Percentiles rank a stretch among this genome's conserved stretches.
These are phyloP conservation scores for Campylorhamphus procurvoides DNA, from an alignment of 2,113 vertebrate species.

Conservation along the genomic window DNA sequence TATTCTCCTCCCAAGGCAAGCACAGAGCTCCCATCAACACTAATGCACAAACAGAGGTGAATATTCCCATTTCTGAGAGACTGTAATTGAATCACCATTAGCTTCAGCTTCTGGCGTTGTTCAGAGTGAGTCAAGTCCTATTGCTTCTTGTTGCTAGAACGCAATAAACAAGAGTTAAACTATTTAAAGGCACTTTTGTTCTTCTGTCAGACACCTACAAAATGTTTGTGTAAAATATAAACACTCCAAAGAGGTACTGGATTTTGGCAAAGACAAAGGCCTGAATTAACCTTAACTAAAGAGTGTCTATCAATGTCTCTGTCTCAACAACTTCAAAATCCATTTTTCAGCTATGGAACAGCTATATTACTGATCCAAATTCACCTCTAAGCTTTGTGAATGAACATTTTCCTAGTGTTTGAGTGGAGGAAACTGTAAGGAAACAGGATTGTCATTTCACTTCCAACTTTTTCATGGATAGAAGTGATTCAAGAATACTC, in stretches of 20 bases:
- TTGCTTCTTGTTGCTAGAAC: conserved; percentile 23
- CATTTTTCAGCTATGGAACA: not conserved
- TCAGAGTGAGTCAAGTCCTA: conserved; percentile 24
- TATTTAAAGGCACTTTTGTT: conserved; percentile 59
- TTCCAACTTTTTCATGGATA: not conserved
- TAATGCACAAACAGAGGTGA: conserved; percentile 42
- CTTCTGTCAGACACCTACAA: conserved; percentile 43
- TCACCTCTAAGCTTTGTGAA: not conserved
- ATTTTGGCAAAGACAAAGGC: conserved; percentile 25
- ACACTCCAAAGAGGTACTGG: conserved; percentile 8
- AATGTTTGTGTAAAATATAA: conserved; percentile 50
- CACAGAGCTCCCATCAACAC: conserved; percentile 68
- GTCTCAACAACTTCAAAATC: not conserved
- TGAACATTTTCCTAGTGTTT: not conserved
- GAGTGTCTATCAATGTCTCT: not conserved
- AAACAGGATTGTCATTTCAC: not conserved
- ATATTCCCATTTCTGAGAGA: conserved; percentile 17
- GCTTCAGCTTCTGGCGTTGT: not conserved
- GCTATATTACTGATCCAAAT: not conserved
- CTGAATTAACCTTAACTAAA: conserved; percentile 35
- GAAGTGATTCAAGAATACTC: not conserved
- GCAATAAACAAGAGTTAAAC: conserved; percentile 60
- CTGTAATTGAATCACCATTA: conserved; percentile 60
- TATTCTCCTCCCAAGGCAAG: conserved; percentile 66
- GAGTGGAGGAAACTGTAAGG: not conserved